Evolutionary conservation across 2,888 invertebrate species (phyloP), one percentile per base, ranked within the genome.

Genomic region (Leuctra nigra): DNA sequence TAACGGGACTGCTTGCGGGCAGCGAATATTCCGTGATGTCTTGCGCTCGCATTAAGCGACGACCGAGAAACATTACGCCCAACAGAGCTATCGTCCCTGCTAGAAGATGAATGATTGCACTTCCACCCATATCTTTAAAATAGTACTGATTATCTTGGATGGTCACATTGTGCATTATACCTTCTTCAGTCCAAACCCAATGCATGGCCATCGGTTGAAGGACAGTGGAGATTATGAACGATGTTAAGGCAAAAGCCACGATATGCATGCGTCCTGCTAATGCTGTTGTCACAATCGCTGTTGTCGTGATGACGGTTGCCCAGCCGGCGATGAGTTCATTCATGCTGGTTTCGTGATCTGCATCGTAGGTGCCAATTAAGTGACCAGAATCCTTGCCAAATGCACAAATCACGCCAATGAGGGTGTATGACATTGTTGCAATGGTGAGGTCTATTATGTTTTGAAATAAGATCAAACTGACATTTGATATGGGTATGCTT

Each of bases 1-100:
- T 66, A n/a, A 65, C 67, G 0, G 67, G 64, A 13, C 69, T 66
- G 57, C 67, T 67, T n/a, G 63, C 61, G 1, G 68, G 64, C 7
- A 72, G 56, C 23, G 70, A 72, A 7, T 68, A 66, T 35, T 68
- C 66, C 58, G 72, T 69, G 29, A 73, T 63, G 20, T 71, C 69
- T 29, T 64, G 63, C 18, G 71, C 50, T 56, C 64, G 65, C 11
- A 72, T 58, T 11, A 72, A 62, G 56, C 70, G 66, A 59, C 70
- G 63, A 1, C 72, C 72, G 22, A 73, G 64, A 47, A 65, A 63
- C 38, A 68, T 1, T 22, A 68, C 67, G 1, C 69, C 71, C 7
- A 71, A 66, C 29, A 69, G 61, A 11, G 69, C 67, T 16, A 68
- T 65, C 1, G 69, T 62, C 36, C 69, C 67, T 2, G 70, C 70